Evolutionary conservation across 2,113 vertebrate species (phyloP), one percentile per base, ranked within the genome.

Genomic region (Spilogale gracilis): DNA sequence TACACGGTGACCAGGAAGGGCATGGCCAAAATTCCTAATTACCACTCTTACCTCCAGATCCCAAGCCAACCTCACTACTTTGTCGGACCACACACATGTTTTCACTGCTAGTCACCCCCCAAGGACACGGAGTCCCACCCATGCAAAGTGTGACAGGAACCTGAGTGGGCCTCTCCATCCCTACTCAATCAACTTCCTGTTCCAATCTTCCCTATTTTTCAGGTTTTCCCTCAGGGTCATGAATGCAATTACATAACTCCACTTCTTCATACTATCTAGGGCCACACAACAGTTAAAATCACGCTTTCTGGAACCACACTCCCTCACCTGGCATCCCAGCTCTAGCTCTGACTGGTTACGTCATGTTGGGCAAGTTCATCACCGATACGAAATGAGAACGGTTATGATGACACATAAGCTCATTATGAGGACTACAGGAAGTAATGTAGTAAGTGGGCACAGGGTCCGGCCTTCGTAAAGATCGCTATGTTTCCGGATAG

Each of bases 111-210:
- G 67, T 54, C 30, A 21, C n/a, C 43, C 27, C 5, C 5, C 16
- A 43, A 17, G 1, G 6, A 21, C 11, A 38, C 38, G 23, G 76
- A 82, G 11, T 18, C 2, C 50, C 27, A 58, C 18, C 58, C 38
- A 21, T 1, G 2, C 8, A 30, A 69, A 83, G 5, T 25, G 5
- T 0, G 5, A 82, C 4, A 5, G 13, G 30, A 16, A 54, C 32
- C 54, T 61, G 43, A 9, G 8, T 23, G 38, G 20, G 45, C 23
- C 65, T 79, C 61, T 87, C 61, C 30, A 89, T 17, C 16, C 30
- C 23, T 25, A 56, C 45, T 30, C 23, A 65, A 9, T 56, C 7
- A 10, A 52, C 21, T 88, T 86, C 79, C 78, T 73, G 16, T 7
- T 69, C 65, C 32, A n/a, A 69, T n/a, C 43, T 86, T 45, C 58